phyloP scores from a whole-genome alignment of 2,888 invertebrate genomes.

The Leuctra nigra region DNA sequence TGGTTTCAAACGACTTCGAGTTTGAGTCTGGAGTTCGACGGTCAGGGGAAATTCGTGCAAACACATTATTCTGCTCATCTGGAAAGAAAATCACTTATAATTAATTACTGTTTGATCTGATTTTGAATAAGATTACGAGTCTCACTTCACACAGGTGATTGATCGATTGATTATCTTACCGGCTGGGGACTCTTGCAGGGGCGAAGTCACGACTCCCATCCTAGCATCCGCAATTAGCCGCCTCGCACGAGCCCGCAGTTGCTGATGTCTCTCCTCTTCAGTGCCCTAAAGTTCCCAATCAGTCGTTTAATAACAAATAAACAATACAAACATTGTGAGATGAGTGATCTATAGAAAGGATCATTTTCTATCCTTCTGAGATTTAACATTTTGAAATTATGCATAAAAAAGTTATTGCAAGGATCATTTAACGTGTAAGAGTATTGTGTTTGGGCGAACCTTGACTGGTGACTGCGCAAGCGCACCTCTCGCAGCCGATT shows the following conservation, averaged over 20 bases:
- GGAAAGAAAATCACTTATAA: too few species aligned
- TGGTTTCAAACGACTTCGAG: conserved; percentile 21
- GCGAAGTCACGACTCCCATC: conserved; percentile 46
- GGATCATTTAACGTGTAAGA: too few species aligned
- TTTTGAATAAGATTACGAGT: too few species aligned
- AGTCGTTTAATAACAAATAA: too few species aligned
- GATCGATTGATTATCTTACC: neutral
- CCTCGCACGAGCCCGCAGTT: conserved; percentile 80
- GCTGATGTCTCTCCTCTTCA: conserved; percentile 81
- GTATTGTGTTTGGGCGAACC: too few species aligned
- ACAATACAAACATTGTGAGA: too few species aligned
- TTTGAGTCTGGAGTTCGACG: conserved; percentile 19
- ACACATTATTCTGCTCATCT: conserved; percentile 40
- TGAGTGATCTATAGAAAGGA: too few species aligned
- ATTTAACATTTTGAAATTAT: too few species aligned
- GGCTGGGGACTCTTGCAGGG: conserved; percentile 23
- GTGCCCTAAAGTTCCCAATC: conserved; percentile 47
- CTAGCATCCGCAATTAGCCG: conserved; percentile 83
- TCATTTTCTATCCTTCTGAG: too few species aligned
- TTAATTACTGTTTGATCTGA: too few species aligned
- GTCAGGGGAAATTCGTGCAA: conserved; percentile 19
- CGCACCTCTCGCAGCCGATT: conserved; percentile 43
- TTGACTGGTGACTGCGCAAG: conserved; percentile 39
- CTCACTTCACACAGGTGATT: too few species aligned
- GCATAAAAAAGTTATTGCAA: too few species aligned